Evolutionary conservation across 2,888 invertebrate species (phyloP).

Genomic region (Eilema caniola): DNA sequence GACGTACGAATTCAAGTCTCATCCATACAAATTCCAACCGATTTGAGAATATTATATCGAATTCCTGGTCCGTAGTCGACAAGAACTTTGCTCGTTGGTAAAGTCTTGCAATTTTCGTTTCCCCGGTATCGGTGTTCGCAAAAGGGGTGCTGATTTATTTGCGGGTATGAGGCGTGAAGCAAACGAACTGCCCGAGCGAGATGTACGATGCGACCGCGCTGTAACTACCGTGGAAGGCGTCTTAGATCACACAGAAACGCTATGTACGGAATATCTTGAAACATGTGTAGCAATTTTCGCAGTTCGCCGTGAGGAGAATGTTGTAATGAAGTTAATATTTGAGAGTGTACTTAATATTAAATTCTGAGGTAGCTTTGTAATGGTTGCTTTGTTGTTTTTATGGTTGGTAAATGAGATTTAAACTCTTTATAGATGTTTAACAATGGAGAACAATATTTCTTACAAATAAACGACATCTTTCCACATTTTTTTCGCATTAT

Average conservation of each 20-base stretch:
- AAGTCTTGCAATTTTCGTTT: slow-evolving; percentile 71
- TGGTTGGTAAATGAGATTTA: slow-evolving; percentile 1
- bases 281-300: slow-evolving; percentile 54
- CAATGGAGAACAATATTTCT: background rate
- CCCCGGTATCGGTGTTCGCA: slow-evolving; percentile 65
- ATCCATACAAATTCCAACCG: slow-evolving; percentile 28
- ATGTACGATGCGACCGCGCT: slow-evolving; percentile 75
- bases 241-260: slow-evolving; percentile 55
- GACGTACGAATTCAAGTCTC: slow-evolving; percentile 8
- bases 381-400: background rate
- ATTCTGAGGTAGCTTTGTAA: background rate
- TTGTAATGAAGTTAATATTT: slow-evolving; percentile 46
- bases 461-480: background rate
- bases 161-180: slow-evolving; percentile 84
- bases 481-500: background rate
- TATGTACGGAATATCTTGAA: slow-evolving; percentile 56
- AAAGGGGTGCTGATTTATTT: slow-evolving; percentile 81
- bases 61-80: slow-evolving; percentile 30
- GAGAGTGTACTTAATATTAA: slow-evolving; percentile 37
- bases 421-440: background rate
- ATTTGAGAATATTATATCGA: slow-evolving; percentile 28
- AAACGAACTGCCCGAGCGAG: slow-evolving; percentile 81
- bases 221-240: slow-evolving; percentile 62
- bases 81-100: slow-evolving; percentile 51
- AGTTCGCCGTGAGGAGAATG: slow-evolving; percentile 44